These are phyloP conservation scores for Nycteola revayana DNA, from an alignment of 2,888 invertebrate species.

Conservation along the genomic window DNA sequence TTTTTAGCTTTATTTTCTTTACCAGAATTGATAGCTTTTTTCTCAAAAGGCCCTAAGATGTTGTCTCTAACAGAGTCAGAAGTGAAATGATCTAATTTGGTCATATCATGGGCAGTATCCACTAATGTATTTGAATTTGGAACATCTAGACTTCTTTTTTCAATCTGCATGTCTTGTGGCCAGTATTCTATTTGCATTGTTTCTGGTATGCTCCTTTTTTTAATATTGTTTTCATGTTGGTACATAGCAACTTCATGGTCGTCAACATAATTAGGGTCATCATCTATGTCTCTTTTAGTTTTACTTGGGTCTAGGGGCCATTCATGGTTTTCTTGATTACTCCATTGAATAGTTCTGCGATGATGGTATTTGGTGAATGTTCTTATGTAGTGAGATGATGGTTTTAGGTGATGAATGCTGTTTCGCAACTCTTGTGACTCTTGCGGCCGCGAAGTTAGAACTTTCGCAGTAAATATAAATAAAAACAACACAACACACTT, in stretches of 20 bases:
- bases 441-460: conserved; percentile 68
- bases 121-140: conserved; percentile 52
- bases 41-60: conserved; percentile 43
- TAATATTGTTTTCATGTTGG: conserved; percentile 19
- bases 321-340: conserved; percentile 48
- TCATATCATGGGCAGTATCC: conserved; percentile 32
- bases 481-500: conserved; percentile 72
- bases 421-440: conserved; percentile 60
- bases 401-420: conserved; percentile 62
- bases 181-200: conserved; percentile 15
- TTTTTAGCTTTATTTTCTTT: conserved; percentile 52
- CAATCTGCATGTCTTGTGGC: conserved; percentile 24
- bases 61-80: conserved; percentile 41
- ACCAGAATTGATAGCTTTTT: conserved; percentile 40
- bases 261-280: conserved; percentile 21
- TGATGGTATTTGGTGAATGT: conserved; percentile 76
- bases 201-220: conserved; percentile 26
- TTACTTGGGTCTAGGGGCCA: conserved; percentile 52
- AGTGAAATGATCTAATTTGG: conserved; percentile 41
- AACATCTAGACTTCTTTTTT: conserved; percentile 56
- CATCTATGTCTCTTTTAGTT: conserved; percentile 51
- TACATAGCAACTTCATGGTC: conserved; percentile 14
- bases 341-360: conserved; percentile 67
- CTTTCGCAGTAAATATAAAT: conserved; percentile 75
- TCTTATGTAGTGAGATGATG: conserved; percentile 64